Evolutionary conservation across 2,888 invertebrate genomes (phyloP).

Genomic region (Entomobrya proxima): DNA sequence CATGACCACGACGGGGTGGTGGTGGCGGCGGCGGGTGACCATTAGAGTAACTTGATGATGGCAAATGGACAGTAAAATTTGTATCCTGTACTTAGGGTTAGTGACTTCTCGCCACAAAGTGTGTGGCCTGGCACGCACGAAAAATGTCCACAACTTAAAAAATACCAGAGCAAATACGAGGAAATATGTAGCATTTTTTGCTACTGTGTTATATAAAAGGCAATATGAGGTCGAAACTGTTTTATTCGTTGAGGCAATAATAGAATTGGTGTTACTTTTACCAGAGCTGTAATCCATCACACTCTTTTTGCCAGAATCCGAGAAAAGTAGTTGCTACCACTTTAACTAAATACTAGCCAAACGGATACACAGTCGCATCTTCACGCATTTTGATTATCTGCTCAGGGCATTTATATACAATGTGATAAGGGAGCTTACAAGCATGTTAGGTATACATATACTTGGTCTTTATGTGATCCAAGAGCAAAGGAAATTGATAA

Average conservation of each 20-base stretch:
- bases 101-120: neutral
- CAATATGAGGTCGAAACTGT: neutral
- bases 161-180: neutral
- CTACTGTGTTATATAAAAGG: too few relatives aligned
- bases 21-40: constrained; percentile 25
- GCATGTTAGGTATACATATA: too few relatives aligned
- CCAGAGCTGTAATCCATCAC: constrained; percentile 4
- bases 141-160: neutral
- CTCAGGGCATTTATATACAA: too few relatives aligned
- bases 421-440: too few relatives aligned
- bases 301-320: neutral
- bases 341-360: constrained; percentile 32
- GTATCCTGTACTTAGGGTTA: constrained; percentile 45
- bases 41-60: constrained; percentile 52
- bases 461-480: neutral
- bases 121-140: neutral
- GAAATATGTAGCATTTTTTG: neutral
- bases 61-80: constrained; percentile 65
- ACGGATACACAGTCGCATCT: neutral
- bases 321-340: constrained; percentile 40
- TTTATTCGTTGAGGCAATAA: neutral
- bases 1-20: too few relatives aligned
- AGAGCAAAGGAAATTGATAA: constrained; percentile 48
- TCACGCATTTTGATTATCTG: neutral
- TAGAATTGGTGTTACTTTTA: neutral